phyloP scores from a whole-genome alignment of 2,113 vertebrate genomes.

The Ivindomyrus marchei region DNA sequence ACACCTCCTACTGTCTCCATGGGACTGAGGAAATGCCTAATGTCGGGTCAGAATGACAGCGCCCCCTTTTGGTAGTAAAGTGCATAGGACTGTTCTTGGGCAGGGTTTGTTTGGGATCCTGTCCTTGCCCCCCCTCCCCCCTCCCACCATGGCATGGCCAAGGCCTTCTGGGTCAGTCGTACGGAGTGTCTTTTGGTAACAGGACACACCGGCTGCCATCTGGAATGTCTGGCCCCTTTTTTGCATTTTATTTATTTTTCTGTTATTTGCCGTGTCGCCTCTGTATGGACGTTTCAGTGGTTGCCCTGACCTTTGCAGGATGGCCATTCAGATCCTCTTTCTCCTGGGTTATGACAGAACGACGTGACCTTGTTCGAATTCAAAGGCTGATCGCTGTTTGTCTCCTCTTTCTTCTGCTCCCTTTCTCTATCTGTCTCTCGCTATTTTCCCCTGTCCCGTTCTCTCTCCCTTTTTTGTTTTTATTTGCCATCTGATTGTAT shows the following conservation, averaged over 20 bases:
- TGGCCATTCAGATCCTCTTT: neutral
- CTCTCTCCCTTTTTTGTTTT: neutral
- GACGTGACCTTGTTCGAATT: neutral
- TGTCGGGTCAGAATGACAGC: neutral
- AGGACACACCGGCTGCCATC: neutral
- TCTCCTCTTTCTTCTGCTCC: neutral
- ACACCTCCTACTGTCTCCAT: neutral
- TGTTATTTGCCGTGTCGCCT: neutral
- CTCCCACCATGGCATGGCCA: neutral
- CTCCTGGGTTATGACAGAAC: constrained; percentile 8
- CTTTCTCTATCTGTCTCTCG: neutral
- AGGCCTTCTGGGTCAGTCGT: neutral
- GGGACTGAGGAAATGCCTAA: neutral
- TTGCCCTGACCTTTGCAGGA: neutral
- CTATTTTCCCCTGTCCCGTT: neutral
- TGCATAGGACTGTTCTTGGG: neutral
- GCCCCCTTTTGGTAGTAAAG: neutral
- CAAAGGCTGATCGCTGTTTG: neutral
- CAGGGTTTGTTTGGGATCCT: neutral
- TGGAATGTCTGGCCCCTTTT: neutral
- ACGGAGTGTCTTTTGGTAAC: neutral
- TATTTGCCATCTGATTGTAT: neutral
- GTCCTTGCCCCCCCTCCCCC: too few species aligned
- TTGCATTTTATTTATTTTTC: neutral
- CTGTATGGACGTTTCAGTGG: constrained; percentile 22